A percentile compares a stretch with the other conserved stretches of the same genome.
These are phyloP conservation scores for Dermochelys coriacea DNA, from an alignment of 2,797 vertebrate species.

Conservation along the genomic window DNA sequence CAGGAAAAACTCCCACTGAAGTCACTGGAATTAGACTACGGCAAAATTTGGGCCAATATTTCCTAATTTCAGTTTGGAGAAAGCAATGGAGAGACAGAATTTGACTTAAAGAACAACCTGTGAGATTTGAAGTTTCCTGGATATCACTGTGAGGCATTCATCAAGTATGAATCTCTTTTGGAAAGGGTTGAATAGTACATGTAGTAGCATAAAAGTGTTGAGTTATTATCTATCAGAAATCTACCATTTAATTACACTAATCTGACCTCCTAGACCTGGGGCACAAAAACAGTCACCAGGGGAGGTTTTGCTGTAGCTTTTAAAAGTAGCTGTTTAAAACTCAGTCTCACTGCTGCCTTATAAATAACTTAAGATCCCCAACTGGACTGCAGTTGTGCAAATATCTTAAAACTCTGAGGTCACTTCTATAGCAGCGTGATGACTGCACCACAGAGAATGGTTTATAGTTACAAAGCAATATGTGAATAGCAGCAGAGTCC, in stretches of 20 bases:
- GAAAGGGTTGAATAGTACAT: background rate
- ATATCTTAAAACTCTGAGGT: slow-evolving; percentile 24
- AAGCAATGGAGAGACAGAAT: background rate
- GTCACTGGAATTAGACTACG: background rate
- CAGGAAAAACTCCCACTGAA: background rate
- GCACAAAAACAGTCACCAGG: background rate
- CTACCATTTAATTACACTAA: fast-evolving
- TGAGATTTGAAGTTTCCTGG: background rate
- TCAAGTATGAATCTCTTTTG: background rate
- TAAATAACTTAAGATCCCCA: slow-evolving; percentile 38
- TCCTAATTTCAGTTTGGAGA: background rate
- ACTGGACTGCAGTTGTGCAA: slow-evolving; percentile 11
- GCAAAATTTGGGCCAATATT: background rate
- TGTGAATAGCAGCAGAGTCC: background rate
- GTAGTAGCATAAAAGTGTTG: background rate
- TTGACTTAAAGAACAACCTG: background rate
- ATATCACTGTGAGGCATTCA: background rate
- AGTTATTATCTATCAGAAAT: background rate
- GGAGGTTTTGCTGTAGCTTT: slow-evolving; percentile 28
- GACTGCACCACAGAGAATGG: background rate
- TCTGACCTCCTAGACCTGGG: background rate
- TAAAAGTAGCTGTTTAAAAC: slow-evolving; percentile 27
- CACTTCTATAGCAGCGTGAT: slow-evolving; percentile 16
- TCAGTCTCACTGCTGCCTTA: background rate
- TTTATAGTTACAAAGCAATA: slow-evolving; percentile 28